These are phyloP conservation scores for Sarcophaga caerulescens DNA, from an alignment of 2,888 invertebrate species.

Conservation along the genomic window DNA sequence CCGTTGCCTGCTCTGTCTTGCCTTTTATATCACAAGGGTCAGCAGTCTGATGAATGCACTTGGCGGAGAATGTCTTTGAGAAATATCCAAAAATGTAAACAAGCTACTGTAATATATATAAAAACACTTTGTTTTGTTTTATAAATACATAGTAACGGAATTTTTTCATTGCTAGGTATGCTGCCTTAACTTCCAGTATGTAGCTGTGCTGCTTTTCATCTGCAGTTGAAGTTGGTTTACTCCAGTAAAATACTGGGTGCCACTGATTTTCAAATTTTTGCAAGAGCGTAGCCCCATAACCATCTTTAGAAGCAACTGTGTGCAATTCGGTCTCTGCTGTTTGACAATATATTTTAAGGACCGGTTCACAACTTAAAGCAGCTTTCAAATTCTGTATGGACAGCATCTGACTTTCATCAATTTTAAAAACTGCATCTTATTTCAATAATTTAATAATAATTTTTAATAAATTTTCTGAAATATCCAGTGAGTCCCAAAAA, in stretches of 20 bases:
- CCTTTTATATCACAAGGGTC: too few species aligned
- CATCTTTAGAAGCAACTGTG: constrained; percentile 64
- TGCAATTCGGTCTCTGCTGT: constrained; percentile 60
- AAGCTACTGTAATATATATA: too few species aligned
- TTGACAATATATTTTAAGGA: constrained; percentile 50
- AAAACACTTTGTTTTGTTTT: too few species aligned
- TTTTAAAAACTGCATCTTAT: neutral
- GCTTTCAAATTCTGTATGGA: constrained; percentile 36
- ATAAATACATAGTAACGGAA: constrained; percentile 42
- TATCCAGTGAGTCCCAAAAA: constrained; percentile 55
- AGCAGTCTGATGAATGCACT: too few species aligned
- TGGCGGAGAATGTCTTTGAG: too few species aligned
- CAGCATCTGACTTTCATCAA: constrained; percentile 29
- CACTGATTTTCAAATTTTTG: constrained; percentile 23
- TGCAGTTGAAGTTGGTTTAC: too few species aligned
- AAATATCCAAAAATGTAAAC: too few species aligned
- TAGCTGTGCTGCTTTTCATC: too few species aligned
- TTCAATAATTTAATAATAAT: constrained; percentile 3
- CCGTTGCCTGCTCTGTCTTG: too few species aligned
- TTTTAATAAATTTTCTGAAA: constrained; percentile 2
- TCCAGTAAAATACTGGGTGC: too few species aligned
- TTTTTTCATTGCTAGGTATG: neutral
- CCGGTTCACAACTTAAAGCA: constrained; percentile 27
- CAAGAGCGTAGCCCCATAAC: constrained; percentile 56
- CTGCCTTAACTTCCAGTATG: too few species aligned